These are phyloP conservation scores for Zaprionus gabonicus DNA, from an alignment of 1,140 invertebrate species.

Conservation along the genomic window DNA sequence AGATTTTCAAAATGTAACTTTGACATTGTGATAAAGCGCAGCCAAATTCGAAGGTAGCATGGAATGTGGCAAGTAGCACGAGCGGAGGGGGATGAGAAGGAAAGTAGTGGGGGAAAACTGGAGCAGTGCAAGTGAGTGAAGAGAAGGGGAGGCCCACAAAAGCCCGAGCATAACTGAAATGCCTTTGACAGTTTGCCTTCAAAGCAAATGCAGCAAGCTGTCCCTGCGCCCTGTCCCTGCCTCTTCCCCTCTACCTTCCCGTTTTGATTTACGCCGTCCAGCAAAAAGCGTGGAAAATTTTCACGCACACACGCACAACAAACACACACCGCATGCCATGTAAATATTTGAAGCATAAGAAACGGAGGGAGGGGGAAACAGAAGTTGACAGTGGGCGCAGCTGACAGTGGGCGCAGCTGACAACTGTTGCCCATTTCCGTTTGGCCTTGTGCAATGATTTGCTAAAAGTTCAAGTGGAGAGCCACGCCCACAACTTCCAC, in stretches of 20 bases:
- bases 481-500: neutral
- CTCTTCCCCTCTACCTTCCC: conserved; percentile 11
- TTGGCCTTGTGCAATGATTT: conserved; percentile 70
- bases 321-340: conserved; percentile 60
- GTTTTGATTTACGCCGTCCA: conserved; percentile 76
- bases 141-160: neutral
- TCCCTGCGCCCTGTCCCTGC: neutral
- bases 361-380: neutral
- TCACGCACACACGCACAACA: conserved; percentile 44
- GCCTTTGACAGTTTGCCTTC: conserved; percentile 73
- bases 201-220: conserved; percentile 66
- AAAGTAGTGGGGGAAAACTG: neutral
- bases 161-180: conserved; percentile 47
- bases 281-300: conserved; percentile 67
- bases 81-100: neutral
- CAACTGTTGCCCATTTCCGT: conserved; percentile 72
- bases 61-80: conserved; percentile 25
- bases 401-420: conserved; percentile 39
- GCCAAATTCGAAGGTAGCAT: conserved; percentile 24
- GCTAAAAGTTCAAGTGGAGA: conserved; percentile 37
- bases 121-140: neutral
- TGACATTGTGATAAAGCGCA: conserved; percentile 31
- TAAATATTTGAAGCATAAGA: conserved; percentile 68
- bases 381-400: neutral
- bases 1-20: conserved; percentile 34